Evolutionary conservation across 2,888 invertebrate genomes (phyloP), one percentile per base, ranked within the genome.

Genomic region (Drosophila nr. perissopoda): DNA sequence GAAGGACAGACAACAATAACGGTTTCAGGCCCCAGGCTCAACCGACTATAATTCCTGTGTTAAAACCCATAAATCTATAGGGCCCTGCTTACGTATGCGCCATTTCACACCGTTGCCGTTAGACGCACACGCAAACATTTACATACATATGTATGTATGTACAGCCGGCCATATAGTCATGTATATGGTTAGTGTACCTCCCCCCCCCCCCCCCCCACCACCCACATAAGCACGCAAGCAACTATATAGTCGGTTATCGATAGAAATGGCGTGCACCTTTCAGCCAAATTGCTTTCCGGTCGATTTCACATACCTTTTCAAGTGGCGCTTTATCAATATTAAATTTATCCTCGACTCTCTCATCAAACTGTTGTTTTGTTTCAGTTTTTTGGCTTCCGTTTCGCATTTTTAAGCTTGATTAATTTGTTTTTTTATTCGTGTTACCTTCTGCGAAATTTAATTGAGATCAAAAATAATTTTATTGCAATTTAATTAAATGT

Each of bases 11-110:
- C 72, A 76, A 87, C 79, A 76, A 81, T 82, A 82, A 76, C 79
- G 56, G n/a, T 13, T 29, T 29, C 13, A 16, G 89, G 72, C 48
- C 67, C 70, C 67, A 56, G 73, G 60, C 68, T 57, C 78, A 89
- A 85, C 83, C 81, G 89, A 88, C 86, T 90, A 90, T 90, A 87
- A 87, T 90, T 89, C 90, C 87, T 90, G 87, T 82, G 75, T 72
- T 76, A 86, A 87, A 80, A 84, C 84, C 89, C 89, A 88, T 88
- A 88, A 88, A 88, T 88, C 90, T 76, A 82, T 69, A 42, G 64
- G 65, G 71, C 76, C 63, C 88, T 88, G 81, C 87, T 88, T 88
- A 90, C 76, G 80, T 90, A 90, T 88, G 87, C 90, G 76, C 89
- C 89, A 90, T 88, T 90, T 88, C 87, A 90, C 87, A 88, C 87